A percentile compares a stretch with the other conserved stretches of the same genome.
phyloP scores from a whole-genome alignment of 35 echinoderm and acorn worm genomes.

The Apostichopus japonicus region DNA sequence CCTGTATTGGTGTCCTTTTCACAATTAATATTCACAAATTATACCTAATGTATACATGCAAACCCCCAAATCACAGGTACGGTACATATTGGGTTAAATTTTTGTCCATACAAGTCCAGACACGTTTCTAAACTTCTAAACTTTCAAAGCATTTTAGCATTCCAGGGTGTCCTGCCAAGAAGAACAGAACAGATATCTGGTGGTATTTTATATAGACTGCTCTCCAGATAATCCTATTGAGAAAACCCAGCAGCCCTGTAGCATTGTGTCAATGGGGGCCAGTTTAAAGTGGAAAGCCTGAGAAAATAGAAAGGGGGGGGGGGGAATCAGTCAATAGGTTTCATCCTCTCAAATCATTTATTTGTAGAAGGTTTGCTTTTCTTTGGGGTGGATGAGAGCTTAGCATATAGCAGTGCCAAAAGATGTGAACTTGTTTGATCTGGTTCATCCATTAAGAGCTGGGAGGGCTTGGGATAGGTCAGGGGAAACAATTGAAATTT shows the following conservation, averaged over 20 bases:
- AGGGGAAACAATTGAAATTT: conserved; percentile 28
- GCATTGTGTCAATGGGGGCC: not conserved
- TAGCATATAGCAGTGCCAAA: not conserved
- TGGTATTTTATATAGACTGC: not conserved
- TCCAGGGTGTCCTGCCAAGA: not conserved
- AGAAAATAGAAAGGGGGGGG: not conserved
- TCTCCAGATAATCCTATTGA: not conserved
- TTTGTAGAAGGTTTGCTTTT: not conserved
- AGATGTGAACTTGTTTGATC: conserved; percentile 32
- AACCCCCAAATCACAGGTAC: too few species aligned
- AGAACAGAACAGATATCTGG: not conserved
- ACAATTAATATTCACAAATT: too few species aligned
- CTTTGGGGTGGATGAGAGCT: not conserved
- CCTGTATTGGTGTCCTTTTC: too few species aligned
- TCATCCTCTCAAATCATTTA: not conserved
- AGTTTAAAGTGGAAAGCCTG: not conserved
- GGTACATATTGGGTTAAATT: too few species aligned
- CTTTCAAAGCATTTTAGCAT: too few species aligned
- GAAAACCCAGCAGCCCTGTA: not conserved
- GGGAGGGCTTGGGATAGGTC: not conserved
- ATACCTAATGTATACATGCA: too few species aligned
- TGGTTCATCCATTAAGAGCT: not conserved
- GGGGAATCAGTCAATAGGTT: not conserved
- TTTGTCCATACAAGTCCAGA: not conserved
- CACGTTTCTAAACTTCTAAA: not conserved